Evolutionary conservation across 2,797 vertebrate species (phyloP), one percentile per base, ranked within the genome.

Genomic region (Apodemus agrarius): DNA sequence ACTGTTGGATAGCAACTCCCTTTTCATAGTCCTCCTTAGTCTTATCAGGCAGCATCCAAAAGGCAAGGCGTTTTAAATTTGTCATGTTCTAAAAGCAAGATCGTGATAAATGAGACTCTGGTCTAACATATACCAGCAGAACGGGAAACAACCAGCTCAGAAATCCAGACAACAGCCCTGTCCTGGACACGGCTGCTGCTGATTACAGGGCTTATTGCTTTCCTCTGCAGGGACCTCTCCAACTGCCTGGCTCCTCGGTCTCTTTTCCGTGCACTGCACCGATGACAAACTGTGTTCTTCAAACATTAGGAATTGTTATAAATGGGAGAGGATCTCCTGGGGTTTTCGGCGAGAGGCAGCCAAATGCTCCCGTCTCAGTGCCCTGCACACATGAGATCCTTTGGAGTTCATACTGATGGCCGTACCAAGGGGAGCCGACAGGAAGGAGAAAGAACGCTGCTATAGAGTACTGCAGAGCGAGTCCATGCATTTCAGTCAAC

Each of bases 221-320:
- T 94, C 85, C 93, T 89, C 90, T 89, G 31, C 5, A 57, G 61
- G 78, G 78, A 81, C 65, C 43, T 76, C 61, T 89, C 63, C 72
- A n/a, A 63, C 52, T 79, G 43, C 43, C 46, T 34, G 12, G 59
- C 49, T 88, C 91, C 78, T 74, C 79, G 61, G 57, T 89, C 46
- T 95, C 54, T 57, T 82, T 95, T n/a, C 75, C 90, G n/a, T 46
- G 54, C 5, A 84, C 82, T 2, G 74, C 78, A 84, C 82, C 0
- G 2, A 37, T 95, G 90, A 86, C 72, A 78, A 96, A 87, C 61
- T 40, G 31, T 61, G 88, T 93, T 92, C 83, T 92, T 97, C 69
- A 63, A 95, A 89, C 1, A 3, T 91, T 96, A 92, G 75, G 37
- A 94, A 95, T 78, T 76, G 85, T 82, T 96, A 72, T 57, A 97